Evolutionary conservation across 2,888 invertebrate species (phyloP).

Genomic region (Hermodice carunculata): DNA sequence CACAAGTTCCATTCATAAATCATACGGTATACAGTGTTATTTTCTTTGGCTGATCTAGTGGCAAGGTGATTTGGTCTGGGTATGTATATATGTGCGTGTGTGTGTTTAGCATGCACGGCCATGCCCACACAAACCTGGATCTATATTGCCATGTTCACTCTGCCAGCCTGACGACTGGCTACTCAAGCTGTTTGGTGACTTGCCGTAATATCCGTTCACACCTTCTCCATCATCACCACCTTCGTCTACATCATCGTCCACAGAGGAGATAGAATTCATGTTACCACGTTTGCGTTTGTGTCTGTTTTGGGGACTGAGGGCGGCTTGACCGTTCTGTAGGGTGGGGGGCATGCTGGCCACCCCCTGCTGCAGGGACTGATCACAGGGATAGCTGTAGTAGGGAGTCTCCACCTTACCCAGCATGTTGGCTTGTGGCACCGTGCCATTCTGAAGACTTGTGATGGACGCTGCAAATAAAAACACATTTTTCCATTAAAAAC

Average conservation of each 20-base stretch:
- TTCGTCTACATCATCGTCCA: slow-evolving; percentile 73
- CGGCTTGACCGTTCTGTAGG: slow-evolving; percentile 15
- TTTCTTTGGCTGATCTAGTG: no score
- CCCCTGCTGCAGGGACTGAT: slow-evolving; percentile 11
- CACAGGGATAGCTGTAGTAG: slow-evolving; percentile 83
- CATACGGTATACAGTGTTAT: no score
- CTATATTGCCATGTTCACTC: slow-evolving; percentile 69
- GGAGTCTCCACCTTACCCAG: slow-evolving; percentile 86
- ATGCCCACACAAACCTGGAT: no score
- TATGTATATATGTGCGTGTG: no score
- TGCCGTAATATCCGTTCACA: slow-evolving; percentile 71
- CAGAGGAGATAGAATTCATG: slow-evolving; percentile 71
- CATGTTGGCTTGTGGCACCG: slow-evolving; percentile 74
- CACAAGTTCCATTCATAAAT: no score
- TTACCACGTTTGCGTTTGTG: slow-evolving; percentile 70
- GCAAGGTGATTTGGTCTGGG: no score
- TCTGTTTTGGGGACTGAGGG: slow-evolving; percentile 68
- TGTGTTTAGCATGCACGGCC: no score
- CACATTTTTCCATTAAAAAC: no score
- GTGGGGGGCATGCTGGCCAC: slow-evolving; percentile 34
- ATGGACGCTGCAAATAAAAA: slow-evolving; percentile 89
- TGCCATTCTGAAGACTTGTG: slow-evolving; percentile 83
- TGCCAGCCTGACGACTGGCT: slow-evolving; percentile 71
- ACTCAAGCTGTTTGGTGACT: slow-evolving; percentile 70
- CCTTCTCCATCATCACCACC: slow-evolving; percentile 64